Percentiles rank a stretch among this genome's conserved stretches.
Evolutionary conservation across 2,113 vertebrate genomes (phyloP).

Genomic region (Reinhardtius hippoglossoides): DNA sequence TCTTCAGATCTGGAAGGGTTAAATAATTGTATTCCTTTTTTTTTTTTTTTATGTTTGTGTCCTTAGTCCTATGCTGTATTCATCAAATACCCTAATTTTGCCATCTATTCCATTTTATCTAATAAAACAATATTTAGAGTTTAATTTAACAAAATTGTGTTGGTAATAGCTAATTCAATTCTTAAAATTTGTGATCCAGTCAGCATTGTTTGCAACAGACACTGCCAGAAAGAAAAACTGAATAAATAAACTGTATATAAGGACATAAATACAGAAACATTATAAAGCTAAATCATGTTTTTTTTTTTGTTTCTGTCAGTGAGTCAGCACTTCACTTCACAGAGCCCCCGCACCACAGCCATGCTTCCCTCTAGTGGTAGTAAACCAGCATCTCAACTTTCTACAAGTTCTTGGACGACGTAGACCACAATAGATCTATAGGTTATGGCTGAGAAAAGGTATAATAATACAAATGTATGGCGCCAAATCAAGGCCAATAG

Average conservation of each 20-base stretch:
- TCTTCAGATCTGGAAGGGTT: too few relatives aligned
- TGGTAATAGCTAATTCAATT: not conserved
- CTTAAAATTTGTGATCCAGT: not conserved
- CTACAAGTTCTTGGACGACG: not conserved
- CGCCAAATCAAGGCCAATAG: too few relatives aligned
- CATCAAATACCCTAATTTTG: not conserved
- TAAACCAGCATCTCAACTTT: not conserved
- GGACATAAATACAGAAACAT: not conserved
- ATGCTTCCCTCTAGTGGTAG: constrained; percentile 55
- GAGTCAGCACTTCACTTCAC: constrained; percentile 60
- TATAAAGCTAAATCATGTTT: constrained; percentile 11
- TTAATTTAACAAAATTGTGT: too few relatives aligned
- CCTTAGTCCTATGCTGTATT: not conserved
- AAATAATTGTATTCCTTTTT: not conserved
- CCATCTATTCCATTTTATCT: not conserved
- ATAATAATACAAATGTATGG: not conserved
- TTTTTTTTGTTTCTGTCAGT: constrained; percentile 35
- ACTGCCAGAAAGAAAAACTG: not conserved
- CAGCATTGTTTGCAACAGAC: constrained; percentile 1
- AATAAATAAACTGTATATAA: not conserved
- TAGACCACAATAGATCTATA: not conserved
- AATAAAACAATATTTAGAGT: not conserved
- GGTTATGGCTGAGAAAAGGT: not conserved
- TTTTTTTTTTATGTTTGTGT: not conserved
- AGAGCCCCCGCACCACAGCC: not conserved